These are phyloP conservation scores for Pandion haliaetus DNA, from an alignment of 2,113 vertebrate species.

Conservation along the genomic window DNA sequence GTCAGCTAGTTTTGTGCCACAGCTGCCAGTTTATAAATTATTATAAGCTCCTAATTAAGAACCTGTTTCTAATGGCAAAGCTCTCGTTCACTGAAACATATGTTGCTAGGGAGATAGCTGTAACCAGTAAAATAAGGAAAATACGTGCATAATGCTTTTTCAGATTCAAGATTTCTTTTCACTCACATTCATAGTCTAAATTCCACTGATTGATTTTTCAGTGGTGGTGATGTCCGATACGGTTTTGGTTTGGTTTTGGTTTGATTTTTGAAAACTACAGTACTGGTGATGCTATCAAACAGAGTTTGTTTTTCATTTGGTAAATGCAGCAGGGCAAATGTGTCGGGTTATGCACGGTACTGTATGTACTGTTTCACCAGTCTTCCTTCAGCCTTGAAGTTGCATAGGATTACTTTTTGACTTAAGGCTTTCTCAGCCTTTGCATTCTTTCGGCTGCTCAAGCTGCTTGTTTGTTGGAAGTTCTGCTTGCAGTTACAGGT, in stretches of 20 bases:
- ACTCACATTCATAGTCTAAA: background rate
- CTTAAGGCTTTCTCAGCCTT: background rate
- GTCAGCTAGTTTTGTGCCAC: slow-evolving; percentile 5
- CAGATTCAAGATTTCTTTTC: background rate
- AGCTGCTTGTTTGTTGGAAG: background rate
- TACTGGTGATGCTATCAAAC: background rate
- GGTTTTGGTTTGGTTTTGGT: background rate
- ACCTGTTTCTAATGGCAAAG: slow-evolving; percentile 45
- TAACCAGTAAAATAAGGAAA: background rate
- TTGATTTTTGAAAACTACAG: background rate
- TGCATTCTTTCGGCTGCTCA: background rate
- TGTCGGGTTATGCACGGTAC: background rate
- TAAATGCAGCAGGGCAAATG: background rate
- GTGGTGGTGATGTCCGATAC: background rate
- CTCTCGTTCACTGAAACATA: slow-evolving; percentile 24
- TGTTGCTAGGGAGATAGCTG: slow-evolving; percentile 15
- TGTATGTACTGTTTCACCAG: background rate
- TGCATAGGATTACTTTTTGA: background rate
- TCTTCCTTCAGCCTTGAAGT: background rate
- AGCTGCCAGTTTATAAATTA: slow-evolving; percentile 42
- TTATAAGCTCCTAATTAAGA: slow-evolving; percentile 62
- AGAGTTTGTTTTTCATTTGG: background rate
- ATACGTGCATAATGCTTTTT: background rate
- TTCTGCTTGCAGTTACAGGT: background rate
- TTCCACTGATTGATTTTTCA: background rate